Evolutionary conservation across 2,888 invertebrate species (phyloP).

Genomic region (Chirona hameri): DNA sequence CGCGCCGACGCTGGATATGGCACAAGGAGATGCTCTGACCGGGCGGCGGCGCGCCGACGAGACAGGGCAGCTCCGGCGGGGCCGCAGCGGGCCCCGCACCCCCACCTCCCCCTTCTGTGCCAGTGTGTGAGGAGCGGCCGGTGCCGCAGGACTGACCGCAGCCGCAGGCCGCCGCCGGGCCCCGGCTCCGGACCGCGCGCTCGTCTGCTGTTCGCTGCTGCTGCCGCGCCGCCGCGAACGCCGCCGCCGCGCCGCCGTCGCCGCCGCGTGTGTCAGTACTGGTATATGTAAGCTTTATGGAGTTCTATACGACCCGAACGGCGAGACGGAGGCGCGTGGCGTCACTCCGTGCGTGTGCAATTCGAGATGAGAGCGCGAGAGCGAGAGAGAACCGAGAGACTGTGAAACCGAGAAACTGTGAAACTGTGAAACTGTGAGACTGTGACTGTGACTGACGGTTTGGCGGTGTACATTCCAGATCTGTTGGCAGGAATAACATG

Average conservation of each 20-base stretch:
- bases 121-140: not conserved
- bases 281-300: conserved; percentile 24
- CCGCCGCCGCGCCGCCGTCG: not conserved
- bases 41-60: not conserved
- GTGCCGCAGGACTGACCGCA: not conserved
- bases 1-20: conserved; percentile 91
- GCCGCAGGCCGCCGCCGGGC: not conserved
- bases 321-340: not conserved
- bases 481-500: not conserved
- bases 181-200: not conserved
- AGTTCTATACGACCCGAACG: not conserved
- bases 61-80: not conserved
- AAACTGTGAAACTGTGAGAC: not conserved
- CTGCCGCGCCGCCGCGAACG: no score
- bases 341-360: not conserved
- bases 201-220: not conserved
- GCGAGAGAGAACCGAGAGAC: no score
- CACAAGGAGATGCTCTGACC: conserved; percentile 76
- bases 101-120: conserved; percentile 1
- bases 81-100: not conserved
- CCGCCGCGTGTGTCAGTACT: not conserved
- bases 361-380: not conserved
- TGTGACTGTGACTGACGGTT: no score
- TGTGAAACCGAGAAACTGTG: no score
- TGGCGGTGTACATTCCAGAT: conserved; percentile 12